These are phyloP conservation scores for Daboia siamensis DNA, from an alignment of 2,113 vertebrate species.

Conservation along the genomic window DNA sequence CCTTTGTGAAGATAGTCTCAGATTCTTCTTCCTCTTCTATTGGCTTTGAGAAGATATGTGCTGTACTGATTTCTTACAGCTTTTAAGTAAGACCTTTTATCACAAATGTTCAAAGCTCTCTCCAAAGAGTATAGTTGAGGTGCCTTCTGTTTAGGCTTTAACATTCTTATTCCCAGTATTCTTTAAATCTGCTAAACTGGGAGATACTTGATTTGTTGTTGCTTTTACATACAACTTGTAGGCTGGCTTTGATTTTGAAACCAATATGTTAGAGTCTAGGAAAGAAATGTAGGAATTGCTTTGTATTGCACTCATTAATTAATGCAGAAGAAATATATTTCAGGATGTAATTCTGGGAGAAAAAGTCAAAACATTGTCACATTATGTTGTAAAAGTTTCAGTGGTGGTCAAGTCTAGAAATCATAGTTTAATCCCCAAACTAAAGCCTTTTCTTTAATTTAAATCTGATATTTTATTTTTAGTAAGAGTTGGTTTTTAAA, in stretches of 20 bases:
- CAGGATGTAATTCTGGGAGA: conserved; percentile 36
- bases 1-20: conserved; percentile 35
- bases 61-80: conserved; percentile 33
- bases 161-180: conserved; percentile 48
- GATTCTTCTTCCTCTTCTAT: conserved; percentile 21
- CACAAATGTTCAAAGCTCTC: conserved; percentile 59
- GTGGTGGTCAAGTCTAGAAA: conserved; percentile 21
- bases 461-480: conserved; percentile 17
- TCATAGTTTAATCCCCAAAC: not conserved
- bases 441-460: conserved; percentile 36
- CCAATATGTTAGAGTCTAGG: conserved; percentile 43
- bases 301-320: conserved; percentile 48
- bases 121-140: conserved; percentile 68
- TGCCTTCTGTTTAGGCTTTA: conserved; percentile 65
- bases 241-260: conserved; percentile 44
- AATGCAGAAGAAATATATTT: conserved; percentile 18
- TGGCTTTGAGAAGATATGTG: conserved; percentile 35
- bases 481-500: not conserved
- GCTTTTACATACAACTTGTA: conserved; percentile 44
- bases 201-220: conserved; percentile 46
- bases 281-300: conserved; percentile 40
- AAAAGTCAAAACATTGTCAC: conserved; percentile 37
- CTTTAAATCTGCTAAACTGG: conserved; percentile 52
- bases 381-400: conserved; percentile 28
- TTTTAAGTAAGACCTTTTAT: conserved; percentile 41